phyloP scores from a whole-genome alignment of 2,888 invertebrate species.

The Hermaeophaga mercurialis region DNA sequence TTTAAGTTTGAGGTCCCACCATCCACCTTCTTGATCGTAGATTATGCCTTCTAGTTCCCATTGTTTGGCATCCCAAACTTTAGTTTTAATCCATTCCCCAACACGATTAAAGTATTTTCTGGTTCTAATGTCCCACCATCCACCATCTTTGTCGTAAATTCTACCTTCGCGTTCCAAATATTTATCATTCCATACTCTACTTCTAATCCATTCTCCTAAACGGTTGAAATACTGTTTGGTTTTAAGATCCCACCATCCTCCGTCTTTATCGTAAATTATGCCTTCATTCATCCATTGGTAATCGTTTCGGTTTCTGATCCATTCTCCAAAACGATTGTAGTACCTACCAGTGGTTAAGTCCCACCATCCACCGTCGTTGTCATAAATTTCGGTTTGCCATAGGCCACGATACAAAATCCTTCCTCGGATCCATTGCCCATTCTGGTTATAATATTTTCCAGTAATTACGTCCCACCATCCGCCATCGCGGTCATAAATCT shows the following conservation, averaged over 20 bases:
- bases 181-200: neutral
- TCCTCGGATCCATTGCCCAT: neutral
- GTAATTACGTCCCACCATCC: neutral
- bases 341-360: neutral
- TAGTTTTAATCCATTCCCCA: neutral
- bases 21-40: neutral
- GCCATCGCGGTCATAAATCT: neutral
- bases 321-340: slow-evolving; percentile 2
- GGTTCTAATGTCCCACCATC: neutral
- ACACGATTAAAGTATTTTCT: neutral
- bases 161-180: neutral
- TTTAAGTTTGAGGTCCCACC: neutral
- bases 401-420: too few relatives aligned
- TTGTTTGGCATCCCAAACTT: neutral
- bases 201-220: neutral
- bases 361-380: neutral
- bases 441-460: neutral
- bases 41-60: neutral
- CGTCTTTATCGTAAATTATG: neutral
- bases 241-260: slow-evolving; percentile 1
- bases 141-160: slow-evolving; percentile 1
- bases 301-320: neutral
- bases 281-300: neutral
- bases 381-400: neutral
- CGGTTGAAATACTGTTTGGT: neutral